Base-by-base conservation (phyloP, 2,797 vertebrate genomes). In the Catostomus latipinnis region DNA sequence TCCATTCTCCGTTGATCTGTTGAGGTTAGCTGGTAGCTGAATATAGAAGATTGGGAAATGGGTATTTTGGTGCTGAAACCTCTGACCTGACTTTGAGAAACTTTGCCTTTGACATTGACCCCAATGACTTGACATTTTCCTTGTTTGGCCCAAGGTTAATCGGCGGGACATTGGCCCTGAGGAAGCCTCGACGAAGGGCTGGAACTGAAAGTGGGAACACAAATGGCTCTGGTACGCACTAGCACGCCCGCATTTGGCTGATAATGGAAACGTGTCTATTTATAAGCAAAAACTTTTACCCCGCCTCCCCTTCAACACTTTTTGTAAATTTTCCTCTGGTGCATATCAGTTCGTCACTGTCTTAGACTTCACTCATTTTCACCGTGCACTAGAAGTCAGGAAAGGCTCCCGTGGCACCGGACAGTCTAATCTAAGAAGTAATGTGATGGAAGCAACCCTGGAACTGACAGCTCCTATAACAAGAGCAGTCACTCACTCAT, bases 401-500 rank as follows among this genome's bases (percentile, higher is more conserved):
- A 58, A 10, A 12, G 63, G 54, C 16, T 66, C 60, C 18, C 46
- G 60, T 60, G 72, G 43, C 56, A 45, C 58, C 34, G 1, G 52
- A 50, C 62, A 73, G 61, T 75, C 78, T 78, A 74, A 69, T 81
- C 69, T 67, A 16, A 54, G 46, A 61, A 74, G 70, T 80, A 83
- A 83, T 66, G 82, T 71, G 81, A 76, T 81, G 14, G 62, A 71
- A 61, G 60, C 16, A 43, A 22, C 73, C 79, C 14, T 12, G 45
- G 71, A 34, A 13, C 54, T 82, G 80, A 81, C 81, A 78, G 74
- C 53, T 74, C 58, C 18, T 73, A 61, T 84, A 65, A 50, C 1
- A 46, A 61, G 65, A 72, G 62, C 57, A 79, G 81, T 82, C 81
- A 74, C 56, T 81, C 81, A 80, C 65, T 76, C 72, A 52, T 48